Conservation (phyloP, 1,140 invertebrate species). For the Akabosia matsudoensis region DNA sequence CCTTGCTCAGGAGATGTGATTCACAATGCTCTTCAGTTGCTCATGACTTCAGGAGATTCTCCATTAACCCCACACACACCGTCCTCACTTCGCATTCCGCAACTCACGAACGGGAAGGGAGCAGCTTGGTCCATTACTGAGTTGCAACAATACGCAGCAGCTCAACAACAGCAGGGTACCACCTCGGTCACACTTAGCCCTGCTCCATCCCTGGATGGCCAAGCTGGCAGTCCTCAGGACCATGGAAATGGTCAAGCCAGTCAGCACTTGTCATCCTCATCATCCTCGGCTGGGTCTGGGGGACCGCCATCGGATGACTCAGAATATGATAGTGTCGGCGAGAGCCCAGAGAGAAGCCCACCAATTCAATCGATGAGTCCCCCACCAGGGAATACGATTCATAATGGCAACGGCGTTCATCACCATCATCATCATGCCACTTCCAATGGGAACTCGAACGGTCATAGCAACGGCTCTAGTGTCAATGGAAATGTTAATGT, state of each 20-base stretch:
- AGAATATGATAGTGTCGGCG: constrained; percentile 60
- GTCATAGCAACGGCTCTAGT: background rate
- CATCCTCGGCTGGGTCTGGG: constrained; percentile 54
- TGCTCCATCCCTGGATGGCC: constrained; percentile 81
- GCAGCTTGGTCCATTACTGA: constrained; percentile 45
- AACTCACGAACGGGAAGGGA: constrained; percentile 47
- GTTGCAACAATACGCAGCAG: constrained; percentile 44
- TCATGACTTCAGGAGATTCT: constrained; percentile 79
- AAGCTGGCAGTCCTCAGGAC: constrained; percentile 77
- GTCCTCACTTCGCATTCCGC: constrained; percentile 54
- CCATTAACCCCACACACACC: constrained; percentile 52
- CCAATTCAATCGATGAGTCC: constrained; percentile 40
- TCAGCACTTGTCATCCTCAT: constrained; percentile 52
- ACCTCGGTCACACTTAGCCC: constrained; percentile 80
- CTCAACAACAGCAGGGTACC: constrained; percentile 46
- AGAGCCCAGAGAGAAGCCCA: constrained; percentile 50
- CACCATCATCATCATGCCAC: constrained; percentile 37
- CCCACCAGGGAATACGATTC: constrained; percentile 42
- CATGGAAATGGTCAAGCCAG: constrained; percentile 48
- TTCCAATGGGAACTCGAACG: constrained; percentile 29
- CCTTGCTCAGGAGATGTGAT: constrained; percentile 88
- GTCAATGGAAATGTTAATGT: background rate
- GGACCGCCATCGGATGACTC: constrained; percentile 60
- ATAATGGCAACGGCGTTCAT: constrained; percentile 32
- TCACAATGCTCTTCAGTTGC: constrained; percentile 85